Conservation (phyloP, 2,113 vertebrate genomes). For the Pelodiscus sinensis region DNA sequence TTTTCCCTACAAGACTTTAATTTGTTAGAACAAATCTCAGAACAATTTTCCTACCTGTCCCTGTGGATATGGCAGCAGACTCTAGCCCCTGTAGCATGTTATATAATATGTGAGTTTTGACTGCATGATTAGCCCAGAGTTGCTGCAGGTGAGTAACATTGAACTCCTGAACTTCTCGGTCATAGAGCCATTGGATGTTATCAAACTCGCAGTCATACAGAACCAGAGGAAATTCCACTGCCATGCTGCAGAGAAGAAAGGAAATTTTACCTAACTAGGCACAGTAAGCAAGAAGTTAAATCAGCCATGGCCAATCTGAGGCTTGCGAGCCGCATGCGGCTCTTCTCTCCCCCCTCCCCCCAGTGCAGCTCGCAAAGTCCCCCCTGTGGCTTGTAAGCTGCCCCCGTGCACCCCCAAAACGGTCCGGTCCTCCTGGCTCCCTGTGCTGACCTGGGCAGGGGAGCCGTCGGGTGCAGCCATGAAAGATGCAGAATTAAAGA, state of each 20-base stretch:
- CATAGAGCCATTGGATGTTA: slow-evolving; percentile 85
- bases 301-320: too few species aligned
- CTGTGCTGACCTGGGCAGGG: too few species aligned
- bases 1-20: not conserved
- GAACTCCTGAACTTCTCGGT: slow-evolving; percentile 81
- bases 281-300: not conserved
- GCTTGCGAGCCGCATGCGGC: too few species aligned
- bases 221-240: slow-evolving; percentile 92
- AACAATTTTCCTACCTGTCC: slow-evolving; percentile 47
- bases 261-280: not conserved
- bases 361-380: too few species aligned
- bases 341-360: too few species aligned
- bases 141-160: slow-evolving; percentile 86
- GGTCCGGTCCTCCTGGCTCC: too few species aligned
- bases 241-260: slow-evolving; percentile 86
- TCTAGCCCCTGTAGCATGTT: slow-evolving; percentile 88
- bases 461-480: too few species aligned
- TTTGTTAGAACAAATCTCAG: too few species aligned
- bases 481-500: too few species aligned
- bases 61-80: slow-evolving; percentile 21
- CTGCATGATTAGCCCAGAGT: slow-evolving; percentile 88
- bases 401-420: too few species aligned
- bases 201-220: slow-evolving; percentile 90
- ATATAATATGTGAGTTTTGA: slow-evolving; percentile 85
- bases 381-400: too few species aligned